These are phyloP conservation scores for Incurvaria masculella DNA, from an alignment of 2,888 invertebrate species.

Conservation along the genomic window DNA sequence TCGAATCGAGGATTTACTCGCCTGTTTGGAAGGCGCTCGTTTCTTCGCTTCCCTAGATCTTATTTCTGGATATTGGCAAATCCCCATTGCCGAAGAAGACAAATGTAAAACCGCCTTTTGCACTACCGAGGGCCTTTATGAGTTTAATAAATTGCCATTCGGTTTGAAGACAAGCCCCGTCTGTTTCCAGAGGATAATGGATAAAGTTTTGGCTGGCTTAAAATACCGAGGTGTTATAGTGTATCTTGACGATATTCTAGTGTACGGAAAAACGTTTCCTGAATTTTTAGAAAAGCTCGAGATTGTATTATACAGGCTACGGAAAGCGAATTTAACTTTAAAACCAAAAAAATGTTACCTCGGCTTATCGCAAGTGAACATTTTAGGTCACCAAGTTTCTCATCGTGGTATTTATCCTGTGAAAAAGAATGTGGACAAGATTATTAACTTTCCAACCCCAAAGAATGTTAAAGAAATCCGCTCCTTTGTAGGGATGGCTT, in stretches of 20 bases:
- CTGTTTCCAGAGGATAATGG: constrained; percentile 7
- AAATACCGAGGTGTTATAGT: neutral
- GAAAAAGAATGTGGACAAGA: too few relatives aligned
- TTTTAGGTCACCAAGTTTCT: too few relatives aligned
- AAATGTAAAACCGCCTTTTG: constrained; percentile 15
- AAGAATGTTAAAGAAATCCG: too few relatives aligned
- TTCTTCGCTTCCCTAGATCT: constrained; percentile 22
- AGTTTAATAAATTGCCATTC: constrained; percentile 17
- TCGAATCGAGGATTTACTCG: constrained; percentile 22
- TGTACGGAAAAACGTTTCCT: neutral
- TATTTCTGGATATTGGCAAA: constrained; percentile 22
- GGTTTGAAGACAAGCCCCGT: constrained; percentile 16
- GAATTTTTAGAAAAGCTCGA: neutral
- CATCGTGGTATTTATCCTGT: too few relatives aligned
- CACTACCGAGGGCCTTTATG: constrained; percentile 14
- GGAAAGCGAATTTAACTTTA: too few relatives aligned
- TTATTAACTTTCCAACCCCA: too few relatives aligned
- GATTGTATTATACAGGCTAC: too few relatives aligned
- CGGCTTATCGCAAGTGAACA: too few relatives aligned
- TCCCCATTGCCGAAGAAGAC: constrained; percentile 11
- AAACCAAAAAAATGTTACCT: too few relatives aligned
- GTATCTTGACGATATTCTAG: neutral
- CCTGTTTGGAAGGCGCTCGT: constrained; percentile 8
- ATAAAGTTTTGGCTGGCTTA: neutral
- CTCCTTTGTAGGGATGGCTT: too few relatives aligned